Percentiles rank a stretch among this genome's conserved stretches.
Conservation (phyloP, 2,113 vertebrate species). For the Corythaeola cristata region DNA sequence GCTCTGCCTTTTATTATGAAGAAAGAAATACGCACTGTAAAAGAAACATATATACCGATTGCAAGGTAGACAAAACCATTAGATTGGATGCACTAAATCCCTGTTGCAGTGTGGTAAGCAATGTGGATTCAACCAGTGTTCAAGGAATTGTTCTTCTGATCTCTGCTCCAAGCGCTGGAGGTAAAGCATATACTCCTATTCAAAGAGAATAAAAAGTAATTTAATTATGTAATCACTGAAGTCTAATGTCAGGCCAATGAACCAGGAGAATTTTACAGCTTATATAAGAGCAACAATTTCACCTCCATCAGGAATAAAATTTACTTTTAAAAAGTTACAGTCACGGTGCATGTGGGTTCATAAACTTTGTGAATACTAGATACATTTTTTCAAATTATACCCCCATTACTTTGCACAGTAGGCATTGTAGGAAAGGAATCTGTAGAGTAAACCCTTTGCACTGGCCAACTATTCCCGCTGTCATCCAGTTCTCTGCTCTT, state of each 20-base stretch:
- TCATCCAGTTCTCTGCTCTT: neutral
- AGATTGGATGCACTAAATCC: slow-evolving; percentile 85
- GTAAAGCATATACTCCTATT: slow-evolving; percentile 87
- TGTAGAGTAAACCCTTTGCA: neutral
- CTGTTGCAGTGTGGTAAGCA: slow-evolving; percentile 89
- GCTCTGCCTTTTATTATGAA: neutral
- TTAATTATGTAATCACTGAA: neutral
- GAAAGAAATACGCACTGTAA: neutral
- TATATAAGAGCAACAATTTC: neutral
- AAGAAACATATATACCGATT: neutral
- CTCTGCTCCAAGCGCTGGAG: slow-evolving; percentile 86
- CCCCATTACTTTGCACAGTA: neutral
- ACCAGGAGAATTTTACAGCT: neutral
- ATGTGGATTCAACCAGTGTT: slow-evolving; percentile 92
- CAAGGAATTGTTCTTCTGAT: slow-evolving; percentile 88
- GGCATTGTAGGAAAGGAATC: neutral
- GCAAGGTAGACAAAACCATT: neutral
- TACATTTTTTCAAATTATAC: neutral
- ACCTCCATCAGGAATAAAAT: neutral
- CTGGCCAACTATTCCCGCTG: neutral
- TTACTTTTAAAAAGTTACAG: neutral
- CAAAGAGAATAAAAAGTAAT: neutral
- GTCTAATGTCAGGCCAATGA: neutral
- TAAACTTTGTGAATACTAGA: neutral
- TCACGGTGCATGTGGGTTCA: neutral